Conservation (phyloP, 2,113 vertebrate genomes). For the Nyctibius bracteatus region DNA sequence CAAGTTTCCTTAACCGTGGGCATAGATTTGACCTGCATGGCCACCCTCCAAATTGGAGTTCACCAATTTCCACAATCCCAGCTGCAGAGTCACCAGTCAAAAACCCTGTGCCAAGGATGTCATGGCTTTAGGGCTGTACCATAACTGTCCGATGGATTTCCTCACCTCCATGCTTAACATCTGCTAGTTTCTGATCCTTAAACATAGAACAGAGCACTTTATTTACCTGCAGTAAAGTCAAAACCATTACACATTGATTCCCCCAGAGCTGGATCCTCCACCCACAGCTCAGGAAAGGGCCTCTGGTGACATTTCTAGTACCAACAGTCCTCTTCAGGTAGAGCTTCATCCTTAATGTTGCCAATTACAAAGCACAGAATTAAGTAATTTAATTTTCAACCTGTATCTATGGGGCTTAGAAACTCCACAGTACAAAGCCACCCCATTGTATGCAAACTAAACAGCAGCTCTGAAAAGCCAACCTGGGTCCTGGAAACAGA, state of each 20-base stretch:
- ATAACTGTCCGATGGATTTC: background rate
- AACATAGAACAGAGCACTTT: too few species aligned
- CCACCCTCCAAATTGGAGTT: background rate
- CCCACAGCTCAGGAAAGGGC: background rate
- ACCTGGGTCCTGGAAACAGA: background rate
- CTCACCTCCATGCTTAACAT: background rate
- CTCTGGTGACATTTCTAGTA: background rate
- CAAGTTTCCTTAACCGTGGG: background rate
- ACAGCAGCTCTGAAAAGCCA: background rate
- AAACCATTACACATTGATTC: background rate
- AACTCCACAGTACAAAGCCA: background rate
- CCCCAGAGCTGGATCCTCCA: background rate
- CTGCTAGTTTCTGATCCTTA: background rate
- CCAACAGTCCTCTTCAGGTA: background rate
- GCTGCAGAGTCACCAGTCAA: background rate
- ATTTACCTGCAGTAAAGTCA: background rate
- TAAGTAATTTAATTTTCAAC: background rate
- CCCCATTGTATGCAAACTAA: conserved; percentile 2
- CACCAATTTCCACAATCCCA: background rate
- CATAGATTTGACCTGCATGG: fast-evolving
- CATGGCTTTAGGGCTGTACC: background rate
- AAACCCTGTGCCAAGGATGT: background rate
- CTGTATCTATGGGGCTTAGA: background rate
- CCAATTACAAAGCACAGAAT: background rate
- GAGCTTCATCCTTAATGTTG: background rate